phyloP scores from a whole-genome alignment of 2,797 vertebrate species.

The Sebastes melanostomus region DNA sequence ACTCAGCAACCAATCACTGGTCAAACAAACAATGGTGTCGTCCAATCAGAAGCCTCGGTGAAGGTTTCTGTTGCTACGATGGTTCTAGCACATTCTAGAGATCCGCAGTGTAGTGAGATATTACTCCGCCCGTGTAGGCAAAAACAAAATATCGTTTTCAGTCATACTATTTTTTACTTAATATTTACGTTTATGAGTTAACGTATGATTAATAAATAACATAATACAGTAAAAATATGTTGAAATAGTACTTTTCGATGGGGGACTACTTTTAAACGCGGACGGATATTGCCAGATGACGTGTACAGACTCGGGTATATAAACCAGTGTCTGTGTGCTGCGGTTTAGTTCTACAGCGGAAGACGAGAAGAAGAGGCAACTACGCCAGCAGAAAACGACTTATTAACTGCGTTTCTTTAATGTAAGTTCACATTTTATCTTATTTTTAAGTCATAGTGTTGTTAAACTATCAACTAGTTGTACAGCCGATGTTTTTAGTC shows the following conservation, averaged over 20 bases:
- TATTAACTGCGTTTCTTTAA: rapidly evolving
- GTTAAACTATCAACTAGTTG: no score
- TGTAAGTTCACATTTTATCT: not conserved
- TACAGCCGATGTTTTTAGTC: rapidly evolving
- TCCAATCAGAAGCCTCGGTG: constrained; percentile 68
- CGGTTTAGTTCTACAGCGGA: rapidly evolving
- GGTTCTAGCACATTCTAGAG: constrained; percentile 72
- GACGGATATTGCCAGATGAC: constrained; percentile 59
- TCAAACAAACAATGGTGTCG: constrained; percentile 73
- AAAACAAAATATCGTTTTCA: not conserved
- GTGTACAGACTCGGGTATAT: constrained; percentile 41
- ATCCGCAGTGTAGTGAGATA: constrained; percentile 4
- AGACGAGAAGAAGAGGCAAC: rapidly evolving
- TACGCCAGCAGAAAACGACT: rapidly evolving
- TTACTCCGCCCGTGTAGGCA: constrained; percentile 56
- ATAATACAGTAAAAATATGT: rapidly evolving
- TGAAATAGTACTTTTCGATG: rapidly evolving
- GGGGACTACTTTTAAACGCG: constrained; percentile 71
- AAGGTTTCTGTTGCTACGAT: constrained; percentile 46
- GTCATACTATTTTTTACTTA: rapidly evolving
- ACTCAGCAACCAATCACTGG: constrained; percentile 71
- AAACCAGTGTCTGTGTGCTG: not conserved
- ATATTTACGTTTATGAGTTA: rapidly evolving
- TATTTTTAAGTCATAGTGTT: rapidly evolving
- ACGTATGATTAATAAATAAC: rapidly evolving